These are phyloP conservation scores for Catostomus latipinnis DNA, from an alignment of 2,797 vertebrate species.

Conservation along the genomic window DNA sequence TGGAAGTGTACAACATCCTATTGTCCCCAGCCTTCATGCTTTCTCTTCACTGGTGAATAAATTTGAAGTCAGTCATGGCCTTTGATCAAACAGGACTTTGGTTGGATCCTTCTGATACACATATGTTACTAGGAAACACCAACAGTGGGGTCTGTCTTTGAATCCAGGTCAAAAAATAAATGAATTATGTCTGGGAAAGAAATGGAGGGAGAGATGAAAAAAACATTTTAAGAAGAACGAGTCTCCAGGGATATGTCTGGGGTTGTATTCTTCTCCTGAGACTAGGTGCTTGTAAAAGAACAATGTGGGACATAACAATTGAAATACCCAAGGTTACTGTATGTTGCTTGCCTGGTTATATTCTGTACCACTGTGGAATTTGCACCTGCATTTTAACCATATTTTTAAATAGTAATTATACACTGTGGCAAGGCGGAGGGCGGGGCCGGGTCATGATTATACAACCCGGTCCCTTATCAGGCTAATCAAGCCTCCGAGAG, in stretches of 20 bases:
- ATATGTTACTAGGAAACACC: not conserved
- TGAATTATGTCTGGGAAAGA: not conserved
- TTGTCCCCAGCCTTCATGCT: slow-evolving; percentile 19
- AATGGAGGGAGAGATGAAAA: slow-evolving; percentile 24
- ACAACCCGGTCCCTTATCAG: too few species aligned
- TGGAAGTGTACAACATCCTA: slow-evolving; percentile 11
- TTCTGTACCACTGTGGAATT: not conserved
- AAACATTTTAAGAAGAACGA: slow-evolving; percentile 11
- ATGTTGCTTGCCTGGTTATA: not conserved
- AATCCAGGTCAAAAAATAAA: slow-evolving; percentile 42
- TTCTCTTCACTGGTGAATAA: slow-evolving; percentile 24
- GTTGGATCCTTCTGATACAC: slow-evolving; percentile 22
- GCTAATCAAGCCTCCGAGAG: too few species aligned
- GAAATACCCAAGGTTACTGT: not conserved
- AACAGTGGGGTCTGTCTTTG: not conserved
- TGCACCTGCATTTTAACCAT: not conserved
- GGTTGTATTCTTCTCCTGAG: slow-evolving; percentile 18
- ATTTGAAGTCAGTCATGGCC: slow-evolving; percentile 38
- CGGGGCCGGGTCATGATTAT: too few species aligned
- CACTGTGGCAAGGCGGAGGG: too few species aligned
- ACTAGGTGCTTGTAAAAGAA: slow-evolving; percentile 1
- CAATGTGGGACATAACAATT: not conserved
- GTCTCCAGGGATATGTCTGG: slow-evolving; percentile 15
- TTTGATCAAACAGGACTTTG: slow-evolving; percentile 45
- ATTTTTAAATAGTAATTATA: not conserved